Percentiles rank a stretch among this genome's conserved stretches.
Conservation (phyloP, 92 coral and sea anemone genomes). For the Epizoanthus fatuus region DNA sequence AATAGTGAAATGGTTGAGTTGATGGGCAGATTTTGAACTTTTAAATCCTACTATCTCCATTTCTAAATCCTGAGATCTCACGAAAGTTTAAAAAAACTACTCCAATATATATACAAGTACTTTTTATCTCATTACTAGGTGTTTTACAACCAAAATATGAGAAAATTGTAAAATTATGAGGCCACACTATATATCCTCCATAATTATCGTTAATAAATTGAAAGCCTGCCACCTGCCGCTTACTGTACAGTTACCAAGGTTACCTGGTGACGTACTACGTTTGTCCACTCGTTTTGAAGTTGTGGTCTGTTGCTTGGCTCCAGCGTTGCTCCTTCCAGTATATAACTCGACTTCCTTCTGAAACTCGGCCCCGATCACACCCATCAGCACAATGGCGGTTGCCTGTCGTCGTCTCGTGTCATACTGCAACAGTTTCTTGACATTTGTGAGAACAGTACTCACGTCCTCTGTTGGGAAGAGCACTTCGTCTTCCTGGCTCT, state of each 20-base stretch:
- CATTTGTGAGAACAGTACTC: slow-evolving; percentile 92
- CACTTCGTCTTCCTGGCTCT: slow-evolving; percentile 84
- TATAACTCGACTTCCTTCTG: slow-evolving; percentile 92
- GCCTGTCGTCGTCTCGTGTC: slow-evolving; percentile 99
- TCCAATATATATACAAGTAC: too few species aligned
- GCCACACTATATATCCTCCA: too few species aligned
- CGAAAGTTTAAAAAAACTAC: too few species aligned
- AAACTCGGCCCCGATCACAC: slow-evolving; percentile 98
- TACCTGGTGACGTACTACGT: slow-evolving; percentile 56
- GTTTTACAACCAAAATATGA: too few species aligned
- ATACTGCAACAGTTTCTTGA: slow-evolving; percentile 96
- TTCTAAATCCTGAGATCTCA: too few species aligned
- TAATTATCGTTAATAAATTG: too few species aligned
- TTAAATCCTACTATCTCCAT: too few species aligned
- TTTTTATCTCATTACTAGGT: too few species aligned
- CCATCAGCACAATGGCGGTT: slow-evolving; percentile 97
- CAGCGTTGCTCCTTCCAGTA: slow-evolving; percentile 53
- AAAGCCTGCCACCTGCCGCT: not conserved
- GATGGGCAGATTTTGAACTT: too few species aligned
- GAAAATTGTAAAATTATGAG: too few species aligned
- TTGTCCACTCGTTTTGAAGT: slow-evolving; percentile 28
- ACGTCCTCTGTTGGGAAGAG: slow-evolving; percentile 94
- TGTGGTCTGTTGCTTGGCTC: slow-evolving; percentile 15
- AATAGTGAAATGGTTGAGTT: too few species aligned
- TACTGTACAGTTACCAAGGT: slow-evolving; percentile 17